These are phyloP conservation scores for Tenthredo mesomela DNA, from an alignment of 2,888 invertebrate genomes.

Conservation along the genomic window DNA sequence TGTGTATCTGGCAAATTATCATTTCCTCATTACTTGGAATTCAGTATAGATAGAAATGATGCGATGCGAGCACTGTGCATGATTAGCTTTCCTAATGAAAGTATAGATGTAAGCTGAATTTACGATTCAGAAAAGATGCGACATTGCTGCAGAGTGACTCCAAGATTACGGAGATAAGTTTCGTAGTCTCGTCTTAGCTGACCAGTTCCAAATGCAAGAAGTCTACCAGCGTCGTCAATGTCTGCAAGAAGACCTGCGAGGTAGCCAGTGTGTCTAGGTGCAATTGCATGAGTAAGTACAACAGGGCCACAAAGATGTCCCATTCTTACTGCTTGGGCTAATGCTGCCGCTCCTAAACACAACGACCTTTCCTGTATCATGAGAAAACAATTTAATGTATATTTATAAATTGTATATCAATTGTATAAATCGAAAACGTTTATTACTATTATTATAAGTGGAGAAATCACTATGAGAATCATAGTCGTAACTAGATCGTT, in stretches of 20 bases:
- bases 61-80: not conserved
- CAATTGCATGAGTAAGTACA: slow-evolving; percentile 89
- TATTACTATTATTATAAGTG: not conserved
- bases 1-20: slow-evolving; percentile 61
- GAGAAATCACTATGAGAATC: not conserved
- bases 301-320: slow-evolving; percentile 86
- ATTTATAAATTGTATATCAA: not conserved
- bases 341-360: slow-evolving; percentile 88
- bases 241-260: slow-evolving; percentile 84
- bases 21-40: not conserved
- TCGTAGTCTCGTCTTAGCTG: slow-evolving; percentile 82
- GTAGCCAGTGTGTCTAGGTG: slow-evolving; percentile 89
- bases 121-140: slow-evolving; percentile 72
- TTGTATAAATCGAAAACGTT: not conserved
- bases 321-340: slow-evolving; percentile 85
- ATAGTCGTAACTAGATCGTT: slow-evolving; percentile 18
- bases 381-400: not conserved
- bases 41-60: not conserved
- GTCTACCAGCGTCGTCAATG: slow-evolving; percentile 81
- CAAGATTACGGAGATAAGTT: slow-evolving; percentile 84
- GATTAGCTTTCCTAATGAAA: not conserved
- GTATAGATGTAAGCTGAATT: not conserved
- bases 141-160: slow-evolving; percentile 79
- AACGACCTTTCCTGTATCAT: slow-evolving; percentile 87
- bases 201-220: slow-evolving; percentile 84